Evolutionary conservation across 2,888 invertebrate species (phyloP), one percentile per base, ranked within the genome.

Genomic region (Platypus cylindrus): DNA sequence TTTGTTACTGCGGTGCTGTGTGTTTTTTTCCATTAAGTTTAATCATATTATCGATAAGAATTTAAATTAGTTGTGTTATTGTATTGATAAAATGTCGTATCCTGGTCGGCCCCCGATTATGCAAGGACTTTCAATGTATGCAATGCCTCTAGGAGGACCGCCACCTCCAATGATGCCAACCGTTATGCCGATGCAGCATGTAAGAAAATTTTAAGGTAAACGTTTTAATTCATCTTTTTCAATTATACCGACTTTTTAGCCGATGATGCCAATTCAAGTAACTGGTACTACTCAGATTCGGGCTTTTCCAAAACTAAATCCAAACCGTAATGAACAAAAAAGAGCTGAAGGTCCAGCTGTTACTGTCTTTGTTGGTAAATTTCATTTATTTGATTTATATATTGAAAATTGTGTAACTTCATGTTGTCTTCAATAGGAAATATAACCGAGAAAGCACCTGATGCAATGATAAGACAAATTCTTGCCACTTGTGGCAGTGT

Each of bases 361-460:
- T 20, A 97, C 97, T 1, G 94, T 97, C 2, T 97, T 97, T 67
- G 87, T 97, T 30, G 95, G 95, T 74, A 58, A 53, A n/a, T n/a
- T n/a, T n/a, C n/a, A n/a, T n/a, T n/a, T 5, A 20, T 20, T 20
- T 7, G 20, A 7, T 7, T 20, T 25, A 8, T 25, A 8, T 11
- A 8, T 25, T 25, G 7, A 8, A 5, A 8, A 4, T n/a, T 25
- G 25, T 25, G 25, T 11, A 11, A 8, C 12, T 25, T 5, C 20
- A 20, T 7, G 20, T 9, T 20, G 9, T 20, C 9, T 20, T 7
- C 20, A 20, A 20, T 52, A 70, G 74, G 75, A 29, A 95, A 94
- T 61, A 94, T 98, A 37, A 85, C 90, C 54, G 89, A 93, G 49
- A 77, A 85, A 49, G 94, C 91, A 24, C 91, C 94, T 1, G 97